Base-by-base conservation (phyloP, 2,888 invertebrate genomes). In the Drosophila infuscata region DNA sequence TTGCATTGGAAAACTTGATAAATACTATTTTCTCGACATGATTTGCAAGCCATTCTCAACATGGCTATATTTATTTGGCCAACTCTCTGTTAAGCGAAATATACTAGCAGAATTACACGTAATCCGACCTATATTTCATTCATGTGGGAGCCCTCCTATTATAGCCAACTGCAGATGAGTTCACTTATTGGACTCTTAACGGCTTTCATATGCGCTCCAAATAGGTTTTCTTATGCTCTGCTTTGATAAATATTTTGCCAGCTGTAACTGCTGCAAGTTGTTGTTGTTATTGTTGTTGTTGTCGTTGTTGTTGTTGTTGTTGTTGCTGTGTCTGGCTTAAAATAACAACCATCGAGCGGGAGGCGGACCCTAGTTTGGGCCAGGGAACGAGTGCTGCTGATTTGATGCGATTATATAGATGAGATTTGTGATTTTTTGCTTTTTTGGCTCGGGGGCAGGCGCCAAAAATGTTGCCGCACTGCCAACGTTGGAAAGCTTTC, bases 371-470 rank as follows among this genome's bases (percentile, higher is more conserved):
- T 61, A 63, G 61, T 36, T 43, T 54, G 9, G 33, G n/a, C n/a
- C 30, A 29, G 51, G 30, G 54, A 15, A 20, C 52, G 60, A 67
- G 69, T 66, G 71, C 58, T 63, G 74, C 62, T 82, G 83, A 88
- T 88, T 88, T 77, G 70, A 83, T 72, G 83, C 86, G 83, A 88
- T 89, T 84, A 88, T 75, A 77, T 86, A 74, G 78, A 83, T 74
- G 73, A 83, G 83, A 83, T 86, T 79, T 82, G 79, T 63, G 62
- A 52, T 66, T 66, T 59, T 58, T 60, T 41, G 48, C 61, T 56
- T 74, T 66, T 64, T 56, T 64, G 38, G 51, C 53, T 67, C 58
- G 70, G 60, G 70, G 72, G 62, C 69, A 76, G 88, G 86, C 89
- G 89, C 89, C 83, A 82, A 83, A 86, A 83, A 53, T 76, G 53